Base-by-base conservation (phyloP, 2,797 vertebrate species). In the Otolemur crassicaudatus region DNA sequence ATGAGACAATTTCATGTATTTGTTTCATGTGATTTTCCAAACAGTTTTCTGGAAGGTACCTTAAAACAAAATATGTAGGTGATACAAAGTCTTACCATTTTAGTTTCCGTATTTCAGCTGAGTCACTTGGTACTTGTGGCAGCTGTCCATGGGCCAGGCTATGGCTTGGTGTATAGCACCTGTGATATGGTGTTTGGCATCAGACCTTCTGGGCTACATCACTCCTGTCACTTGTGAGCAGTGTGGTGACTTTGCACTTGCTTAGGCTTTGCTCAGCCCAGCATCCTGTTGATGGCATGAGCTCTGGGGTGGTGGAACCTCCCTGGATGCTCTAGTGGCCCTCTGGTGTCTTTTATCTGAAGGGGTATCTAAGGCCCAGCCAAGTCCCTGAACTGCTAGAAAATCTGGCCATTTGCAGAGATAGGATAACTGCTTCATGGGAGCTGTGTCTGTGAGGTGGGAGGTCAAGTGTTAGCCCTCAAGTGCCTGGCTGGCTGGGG, bases 21-120 rank as follows among this genome's bases (percentile, higher is more conserved):
- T 27, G 70, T 56, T 46, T 29, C 29, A 14, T 19, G 3, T 13
- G 60, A 29, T 70, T 87, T 58, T 14, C 23, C 16, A 31, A 34
- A 77, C 40, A 3, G 25, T 46, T 86, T 49, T 69, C 90, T 9
- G 40, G 83, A 49, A 76, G 60, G 56, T 4, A 0, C 0, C 1
- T 73, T 34, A 25, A 12, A 19, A 14, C 3, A 19, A 22, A 5
- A 20, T 7, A 4, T 16, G 7, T 22, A 61, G 46, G 9, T 27
- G 23, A 22, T 1, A 0, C 3, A 10, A 58, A 22, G 6, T 76
- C 61, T 29, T 13, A 12, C 31, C 27, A 0, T 29, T 31, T 65
- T 25, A 9, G 34, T 6, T 7, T 40, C 9, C 5, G 70, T 13
- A 1, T 40, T 43, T 81, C 23, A 23, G 60, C 56, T 17, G 22